A percentile compares a stretch with the other conserved stretches of the same genome.
Evolutionary conservation across 2,797 vertebrate species (phyloP).

Genomic region (Manis pentadactyla): DNA sequence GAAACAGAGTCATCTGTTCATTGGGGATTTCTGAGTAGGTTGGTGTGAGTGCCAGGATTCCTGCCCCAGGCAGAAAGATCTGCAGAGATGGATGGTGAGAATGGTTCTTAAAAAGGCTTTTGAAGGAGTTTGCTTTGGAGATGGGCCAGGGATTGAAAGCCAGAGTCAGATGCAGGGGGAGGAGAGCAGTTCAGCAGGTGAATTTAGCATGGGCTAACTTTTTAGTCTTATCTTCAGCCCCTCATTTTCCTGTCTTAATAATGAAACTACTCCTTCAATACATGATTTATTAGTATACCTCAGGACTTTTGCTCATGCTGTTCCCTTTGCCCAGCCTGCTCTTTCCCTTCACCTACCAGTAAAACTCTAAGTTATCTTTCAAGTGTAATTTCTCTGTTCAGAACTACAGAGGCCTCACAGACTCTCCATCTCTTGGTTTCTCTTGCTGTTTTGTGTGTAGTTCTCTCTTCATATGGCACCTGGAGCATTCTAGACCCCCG

Average conservation of each 20-base stretch:
- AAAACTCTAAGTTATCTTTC: not conserved
- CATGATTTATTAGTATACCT: not conserved
- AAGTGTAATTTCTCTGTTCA: not conserved
- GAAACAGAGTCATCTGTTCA: not conserved
- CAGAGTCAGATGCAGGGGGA: not conserved
- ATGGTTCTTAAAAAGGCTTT: slow-evolving; percentile 3
- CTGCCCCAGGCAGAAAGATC: not conserved
- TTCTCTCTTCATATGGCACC: not conserved
- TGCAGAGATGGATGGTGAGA: not conserved
- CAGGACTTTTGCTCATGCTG: not conserved
- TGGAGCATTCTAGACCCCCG: not conserved
- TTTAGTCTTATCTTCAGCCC: not conserved
- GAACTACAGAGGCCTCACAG: not conserved
- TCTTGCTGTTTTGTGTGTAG: not conserved
- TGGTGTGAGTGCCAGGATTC: slow-evolving; percentile 32
- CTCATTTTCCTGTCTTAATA: not conserved
- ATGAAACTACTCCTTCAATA: not conserved
- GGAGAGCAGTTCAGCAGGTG: not conserved
- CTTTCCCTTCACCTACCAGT: not conserved
- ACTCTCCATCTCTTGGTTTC: not conserved
- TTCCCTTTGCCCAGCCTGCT: not conserved
- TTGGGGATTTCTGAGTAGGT: slow-evolving; percentile 1
- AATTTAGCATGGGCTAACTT: not conserved
- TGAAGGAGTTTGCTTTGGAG: slow-evolving; percentile 33
- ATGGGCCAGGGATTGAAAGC: not conserved